Percentiles rank a stretch among this genome's conserved stretches.
phyloP scores from a whole-genome alignment of 2,888 invertebrate genomes.

The Ophion obscuratus region DNA sequence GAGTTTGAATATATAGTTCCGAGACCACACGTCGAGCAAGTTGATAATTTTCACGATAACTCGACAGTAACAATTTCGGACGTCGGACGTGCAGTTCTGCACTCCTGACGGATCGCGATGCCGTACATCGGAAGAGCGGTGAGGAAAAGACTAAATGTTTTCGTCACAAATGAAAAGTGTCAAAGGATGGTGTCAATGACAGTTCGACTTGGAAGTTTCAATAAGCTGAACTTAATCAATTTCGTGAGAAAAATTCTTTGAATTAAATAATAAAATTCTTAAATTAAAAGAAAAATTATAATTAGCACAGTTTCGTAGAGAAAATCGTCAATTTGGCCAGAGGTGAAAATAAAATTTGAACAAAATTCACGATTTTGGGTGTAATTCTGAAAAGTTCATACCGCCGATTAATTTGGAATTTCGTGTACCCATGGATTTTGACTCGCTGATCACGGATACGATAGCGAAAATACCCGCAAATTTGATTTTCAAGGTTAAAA shows the following conservation, averaged over 20 bases:
- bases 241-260: too few species aligned
- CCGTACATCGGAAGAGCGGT: constrained; percentile 73
- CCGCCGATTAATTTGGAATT: too few species aligned
- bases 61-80: constrained; percentile 1
- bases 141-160: constrained; percentile 58
- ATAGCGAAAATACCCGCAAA: too few species aligned
- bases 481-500: too few species aligned
- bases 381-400: too few species aligned
- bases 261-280: neutral
- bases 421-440: too few species aligned
- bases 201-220: neutral
- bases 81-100: neutral
- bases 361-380: too few species aligned
- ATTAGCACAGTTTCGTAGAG: neutral
- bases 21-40: neutral
- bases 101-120: constrained; percentile 59
- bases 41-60: neutral
- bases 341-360: neutral
- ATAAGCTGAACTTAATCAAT: neutral
- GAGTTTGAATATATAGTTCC: too few species aligned
- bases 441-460: too few species aligned
- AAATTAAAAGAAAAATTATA: neutral
- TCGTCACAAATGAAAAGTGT: neutral
- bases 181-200: neutral
- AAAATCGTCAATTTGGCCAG: neutral